phyloP scores from a whole-genome alignment of 1,140 invertebrate genomes.

The Phocides pigmalion region DNA sequence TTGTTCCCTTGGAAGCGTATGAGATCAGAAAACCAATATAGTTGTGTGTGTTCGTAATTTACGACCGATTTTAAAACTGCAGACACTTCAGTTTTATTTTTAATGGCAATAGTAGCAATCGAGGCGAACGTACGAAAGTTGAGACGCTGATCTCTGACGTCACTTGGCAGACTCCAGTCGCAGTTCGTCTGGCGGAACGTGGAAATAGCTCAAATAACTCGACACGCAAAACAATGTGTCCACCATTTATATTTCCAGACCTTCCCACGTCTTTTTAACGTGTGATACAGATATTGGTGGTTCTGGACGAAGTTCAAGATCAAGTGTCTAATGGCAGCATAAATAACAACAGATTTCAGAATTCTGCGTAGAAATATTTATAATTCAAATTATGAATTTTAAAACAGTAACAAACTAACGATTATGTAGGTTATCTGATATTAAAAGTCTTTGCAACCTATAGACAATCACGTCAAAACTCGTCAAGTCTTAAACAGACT shows the following conservation, averaged over 20 bases:
- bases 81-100: too few species aligned
- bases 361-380: not conserved
- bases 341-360: not conserved
- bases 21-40: too few species aligned
- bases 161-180: constrained; percentile 29
- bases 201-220: constrained; percentile 6
- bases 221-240: not conserved
- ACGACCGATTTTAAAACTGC: too few species aligned
- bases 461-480: too few species aligned
- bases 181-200: not conserved
- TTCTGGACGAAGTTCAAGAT: constrained; percentile 1
- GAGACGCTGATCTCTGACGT: constrained; percentile 6
- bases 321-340: not conserved
- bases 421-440: too few species aligned
- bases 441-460: too few species aligned
- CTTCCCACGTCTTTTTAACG: not conserved
- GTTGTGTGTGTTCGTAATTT: too few species aligned
- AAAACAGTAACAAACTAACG: too few species aligned
- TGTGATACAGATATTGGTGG: not conserved
- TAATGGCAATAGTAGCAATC: not conserved
- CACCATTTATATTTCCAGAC: constrained; percentile 1
- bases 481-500: too few species aligned
- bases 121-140: not conserved
- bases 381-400: too few species aligned
- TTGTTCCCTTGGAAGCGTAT: too few species aligned